Percentiles rank a stretch among this genome's conserved stretches.
Evolutionary conservation across 1,140 invertebrate genomes (phyloP).

Genomic region (Ceratina australensis): DNA sequence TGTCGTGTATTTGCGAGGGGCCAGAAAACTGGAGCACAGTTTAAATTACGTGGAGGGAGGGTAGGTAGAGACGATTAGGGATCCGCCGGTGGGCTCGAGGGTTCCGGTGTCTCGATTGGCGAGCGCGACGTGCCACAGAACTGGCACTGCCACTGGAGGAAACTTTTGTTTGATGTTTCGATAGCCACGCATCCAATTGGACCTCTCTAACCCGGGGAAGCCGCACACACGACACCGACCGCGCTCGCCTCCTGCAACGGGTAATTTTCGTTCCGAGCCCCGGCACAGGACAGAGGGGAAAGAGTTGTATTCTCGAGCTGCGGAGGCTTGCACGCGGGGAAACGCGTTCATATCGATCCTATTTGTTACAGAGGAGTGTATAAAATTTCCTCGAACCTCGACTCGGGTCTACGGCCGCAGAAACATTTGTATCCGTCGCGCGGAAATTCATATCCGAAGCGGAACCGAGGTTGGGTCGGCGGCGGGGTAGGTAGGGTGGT

Average conservation of each 20-base stretch:
- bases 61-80: conserved; percentile 26
- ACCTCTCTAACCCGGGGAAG: conserved; percentile 17
- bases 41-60: conserved; percentile 20
- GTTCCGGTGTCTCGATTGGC: conserved; percentile 27
- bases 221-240: conserved; percentile 23
- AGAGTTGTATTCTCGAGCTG: neutral
- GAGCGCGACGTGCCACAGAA: conserved; percentile 35
- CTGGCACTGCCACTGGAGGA: conserved; percentile 41
- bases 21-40: conserved; percentile 44
- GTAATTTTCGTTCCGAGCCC: conserved; percentile 58
- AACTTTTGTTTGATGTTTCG: conserved; percentile 55
- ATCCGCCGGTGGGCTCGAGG: conserved; percentile 6
- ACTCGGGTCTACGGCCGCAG: no score
- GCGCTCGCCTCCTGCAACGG: conserved; percentile 21
- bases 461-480: neutral
- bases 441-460: conserved; percentile 46
- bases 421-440: conserved; percentile 4
- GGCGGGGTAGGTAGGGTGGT: no score
- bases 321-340: neutral
- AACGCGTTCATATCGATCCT: no score
- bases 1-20: conserved; percentile 17
- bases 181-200: conserved; percentile 49
- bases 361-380: neutral
- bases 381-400: conserved; percentile 49
- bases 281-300: neutral